Evolutionary conservation across 2,888 invertebrate species (phyloP).

Genomic region (Cephus nigrinus): DNA sequence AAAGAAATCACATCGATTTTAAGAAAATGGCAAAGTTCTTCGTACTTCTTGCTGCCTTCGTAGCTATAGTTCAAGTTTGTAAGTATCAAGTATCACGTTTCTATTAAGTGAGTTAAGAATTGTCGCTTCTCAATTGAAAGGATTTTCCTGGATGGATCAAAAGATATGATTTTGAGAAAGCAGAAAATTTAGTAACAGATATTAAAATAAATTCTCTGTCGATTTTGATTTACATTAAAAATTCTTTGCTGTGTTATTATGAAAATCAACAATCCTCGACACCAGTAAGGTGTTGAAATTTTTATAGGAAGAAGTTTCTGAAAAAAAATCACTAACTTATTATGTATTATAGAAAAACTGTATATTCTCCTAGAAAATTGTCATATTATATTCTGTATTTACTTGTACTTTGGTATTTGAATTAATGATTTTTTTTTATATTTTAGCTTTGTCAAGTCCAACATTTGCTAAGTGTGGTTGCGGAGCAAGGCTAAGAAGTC

Average conservation of each 20-base stretch:
- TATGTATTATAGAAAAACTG: not conserved
- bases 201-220: not conserved
- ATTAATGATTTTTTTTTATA: not conserved
- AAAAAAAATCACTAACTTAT: not conserved
- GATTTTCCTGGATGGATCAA: not conserved
- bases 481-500: not conserved
- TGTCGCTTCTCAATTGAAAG: not conserved
- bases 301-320: too few species aligned
- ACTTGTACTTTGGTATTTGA: not conserved
- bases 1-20: not conserved
- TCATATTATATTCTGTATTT: not conserved
- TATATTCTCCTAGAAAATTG: not conserved
- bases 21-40: not conserved
- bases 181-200: not conserved
- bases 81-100: not conserved
- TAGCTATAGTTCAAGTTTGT: not conserved
- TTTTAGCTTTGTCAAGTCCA: not conserved
- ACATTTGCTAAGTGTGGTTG: not conserved
- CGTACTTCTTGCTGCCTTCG: not conserved
- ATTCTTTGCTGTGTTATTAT: not conserved
- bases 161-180: not conserved
- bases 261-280: not conserved
- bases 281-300: too few species aligned
- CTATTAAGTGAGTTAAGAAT: not conserved
- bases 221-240: not conserved